Evolutionary conservation across 2,113 vertebrate genomes (phyloP).

Genomic region (Hyperoodon ampullatus): DNA sequence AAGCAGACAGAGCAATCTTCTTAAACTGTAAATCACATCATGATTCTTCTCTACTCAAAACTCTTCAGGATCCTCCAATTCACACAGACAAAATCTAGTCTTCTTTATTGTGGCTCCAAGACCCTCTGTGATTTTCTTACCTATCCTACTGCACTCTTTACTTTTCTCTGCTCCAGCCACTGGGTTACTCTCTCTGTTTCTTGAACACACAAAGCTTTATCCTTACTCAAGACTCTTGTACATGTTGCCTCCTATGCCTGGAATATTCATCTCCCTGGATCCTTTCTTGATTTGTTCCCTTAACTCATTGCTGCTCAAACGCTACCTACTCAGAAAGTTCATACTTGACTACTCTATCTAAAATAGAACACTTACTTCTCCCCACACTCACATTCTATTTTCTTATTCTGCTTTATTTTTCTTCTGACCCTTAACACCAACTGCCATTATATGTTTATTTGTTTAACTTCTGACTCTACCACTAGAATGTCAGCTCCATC

Average conservation of each 20-base stretch:
- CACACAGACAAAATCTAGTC: not conserved
- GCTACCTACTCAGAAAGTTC: not conserved
- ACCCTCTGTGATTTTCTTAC: not conserved
- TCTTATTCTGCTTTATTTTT: not conserved
- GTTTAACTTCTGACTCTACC: conserved; percentile 17
- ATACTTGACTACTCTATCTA: not conserved
- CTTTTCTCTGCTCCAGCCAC: not conserved
- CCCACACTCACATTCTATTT: not conserved
- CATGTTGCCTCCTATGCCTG: not conserved
- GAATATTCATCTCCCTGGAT: not conserved
- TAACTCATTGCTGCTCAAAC: conserved; percentile 26
- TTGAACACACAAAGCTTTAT: not conserved
- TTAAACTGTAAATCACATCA: not conserved
- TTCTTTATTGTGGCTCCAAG: not conserved
- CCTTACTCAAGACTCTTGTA: not conserved
- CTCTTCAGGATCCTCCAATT: not conserved
- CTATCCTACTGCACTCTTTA: not conserved
- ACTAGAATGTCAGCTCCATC: not conserved
- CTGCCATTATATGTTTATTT: not conserved
- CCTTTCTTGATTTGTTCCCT: not conserved
- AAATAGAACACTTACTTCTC: not conserved
- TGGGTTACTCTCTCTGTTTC: not conserved
- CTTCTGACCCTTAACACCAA: not conserved
- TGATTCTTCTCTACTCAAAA: not conserved
- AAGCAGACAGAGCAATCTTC: not conserved